Base-by-base conservation (phyloP, 2,888 invertebrate species). In the Hofmannophila pseudospretella region DNA sequence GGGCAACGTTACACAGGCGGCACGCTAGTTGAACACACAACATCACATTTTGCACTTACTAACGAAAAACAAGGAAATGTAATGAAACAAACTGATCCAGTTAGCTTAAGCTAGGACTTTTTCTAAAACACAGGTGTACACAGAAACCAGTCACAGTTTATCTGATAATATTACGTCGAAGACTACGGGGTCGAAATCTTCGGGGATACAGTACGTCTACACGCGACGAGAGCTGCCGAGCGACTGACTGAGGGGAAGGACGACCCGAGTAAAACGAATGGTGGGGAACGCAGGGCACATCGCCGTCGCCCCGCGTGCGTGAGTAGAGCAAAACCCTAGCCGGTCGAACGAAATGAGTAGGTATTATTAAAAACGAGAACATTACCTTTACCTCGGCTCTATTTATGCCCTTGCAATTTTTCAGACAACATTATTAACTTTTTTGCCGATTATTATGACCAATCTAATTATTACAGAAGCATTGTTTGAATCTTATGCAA, bases 1-100 rank as follows among this genome's bases (percentile, higher is more conserved):
- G 57, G 53, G 64, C 60, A 76, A 80, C 67, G 80, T 81, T 76
- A 74, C 82, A 82, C 80, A 71, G 72, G 69, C 68, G 67, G 71
- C 47, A 70, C 72, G 76, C 69, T 78, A 54, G 67, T 65, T 72
- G 67, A 71, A 51, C 84, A 84, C 75, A 77, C 77, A 77, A 78
- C 74, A 78, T 85, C 85, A 86, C 85, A 84, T 84, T 82, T 84
- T 79, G 78, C 84, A 84, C 84, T 77, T 65, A 64, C 60, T 59
- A 61, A 68, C 64, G 61, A 62, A 65, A 69, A 78, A 74, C 70
- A 72, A 73, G 65, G 59, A 65, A 63, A 19, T 9, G 14, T 46
- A 47, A 43, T 49, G 54, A 64, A 67, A 65, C 65, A 59, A 58
- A 54, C 60, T 57, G 51, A 74, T 77, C 67, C 74, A 69, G 71